Base-by-base conservation (phyloP, 2,888 invertebrate genomes). In the Eristalinus sepulchralis region DNA sequence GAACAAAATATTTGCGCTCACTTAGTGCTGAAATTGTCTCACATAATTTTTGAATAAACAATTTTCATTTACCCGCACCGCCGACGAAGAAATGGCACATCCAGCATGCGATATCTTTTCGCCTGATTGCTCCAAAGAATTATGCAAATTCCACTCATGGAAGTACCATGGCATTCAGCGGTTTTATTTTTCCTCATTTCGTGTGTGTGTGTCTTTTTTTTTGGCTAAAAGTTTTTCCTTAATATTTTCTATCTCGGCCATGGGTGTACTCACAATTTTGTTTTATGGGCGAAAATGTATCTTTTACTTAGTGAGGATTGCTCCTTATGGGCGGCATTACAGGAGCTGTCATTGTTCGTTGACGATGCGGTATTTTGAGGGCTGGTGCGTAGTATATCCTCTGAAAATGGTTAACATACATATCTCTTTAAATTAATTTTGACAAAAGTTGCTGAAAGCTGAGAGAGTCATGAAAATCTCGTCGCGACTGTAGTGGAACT, bases 31-130 rank as follows among this genome's bases (percentile, higher is more conserved):
- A 71, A 60, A 71, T 59, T 70, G 70, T 70, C 55, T 59, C 57
- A 70, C 70, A 70, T 70, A 70, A 70, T 70, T 70, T 59, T 53
- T 47, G 47, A 47, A 47, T 59, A 59, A 55, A 71, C 60, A 71
- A 60, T 60, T 17, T 60, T 60, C 60, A 60, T 60, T 60, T 60
- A 60, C 70, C 33, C 55, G 24, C 27, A 27, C 27, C 27, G 4
- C 47, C 47, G 20, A 47, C 13, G 20, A 17, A 27, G 33, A 33
- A 67, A 17, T 47, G 47, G 47, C 20, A 67, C 53, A 67, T 67
- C 47, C 47, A 9, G 39, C 9, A 20, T 39, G 39, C 9, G 31
- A 60, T 60, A 31, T 31, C 31, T 60, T 27, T 60, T 31, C 13
- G 27, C 31, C 17, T 60, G 27, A 17, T 17, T 27, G 60, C 31